phyloP scores from a whole-genome alignment of 2,797 vertebrate genomes.

The Poeciliopsis presidionis region DNA sequence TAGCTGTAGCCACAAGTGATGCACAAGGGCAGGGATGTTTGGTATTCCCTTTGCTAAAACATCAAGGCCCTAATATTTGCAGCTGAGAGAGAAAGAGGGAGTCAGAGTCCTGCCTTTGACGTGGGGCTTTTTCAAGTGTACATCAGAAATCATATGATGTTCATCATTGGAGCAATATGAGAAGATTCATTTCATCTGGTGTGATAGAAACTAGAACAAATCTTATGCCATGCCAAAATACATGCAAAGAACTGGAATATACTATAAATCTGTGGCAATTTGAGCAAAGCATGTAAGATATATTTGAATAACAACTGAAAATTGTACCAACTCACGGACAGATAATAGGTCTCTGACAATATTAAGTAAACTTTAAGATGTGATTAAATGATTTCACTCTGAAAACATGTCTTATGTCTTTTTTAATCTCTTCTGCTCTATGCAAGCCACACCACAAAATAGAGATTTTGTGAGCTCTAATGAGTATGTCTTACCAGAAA shows the following conservation, averaged over 20 bases:
- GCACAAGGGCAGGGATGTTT: background rate
- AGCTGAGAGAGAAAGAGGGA: background rate
- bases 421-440: background rate
- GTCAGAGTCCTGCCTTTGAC: background rate
- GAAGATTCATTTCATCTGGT: background rate
- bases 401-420: constrained; percentile 9
- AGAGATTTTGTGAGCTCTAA: constrained; percentile 37
- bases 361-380: background rate
- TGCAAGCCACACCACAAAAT: constrained; percentile 33
- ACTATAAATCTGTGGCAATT: background rate
- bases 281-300: background rate
- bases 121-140: background rate
- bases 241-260: background rate
- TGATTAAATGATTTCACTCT: background rate
- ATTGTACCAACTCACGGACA: background rate
- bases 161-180: background rate
- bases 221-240: background rate
- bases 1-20: background rate
- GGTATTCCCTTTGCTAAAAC: constrained; percentile 1
- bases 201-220: background rate
- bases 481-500: constrained; percentile 49
- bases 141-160: background rate
- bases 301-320: background rate
- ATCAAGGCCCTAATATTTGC: background rate
- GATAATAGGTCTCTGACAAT: background rate